Evolutionary conservation across 2,888 invertebrate species (phyloP).

Genomic region (Bruchidius siliquastri): DNA sequence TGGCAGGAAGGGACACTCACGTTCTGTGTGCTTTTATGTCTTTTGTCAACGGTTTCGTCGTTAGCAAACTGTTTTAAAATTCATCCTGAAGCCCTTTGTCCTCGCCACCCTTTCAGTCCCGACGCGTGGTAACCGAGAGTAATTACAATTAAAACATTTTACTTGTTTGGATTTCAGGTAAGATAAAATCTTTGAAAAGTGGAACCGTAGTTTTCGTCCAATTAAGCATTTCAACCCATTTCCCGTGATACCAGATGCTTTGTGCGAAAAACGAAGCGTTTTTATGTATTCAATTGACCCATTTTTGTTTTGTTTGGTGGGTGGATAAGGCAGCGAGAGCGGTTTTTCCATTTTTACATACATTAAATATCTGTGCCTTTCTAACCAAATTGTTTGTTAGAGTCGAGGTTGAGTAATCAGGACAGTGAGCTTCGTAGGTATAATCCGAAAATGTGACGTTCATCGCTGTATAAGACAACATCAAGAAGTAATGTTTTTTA

Average conservation of each 20-base stretch:
- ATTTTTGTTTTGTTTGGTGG: not conserved
- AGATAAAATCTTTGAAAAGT: not conserved
- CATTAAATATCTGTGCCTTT: not conserved
- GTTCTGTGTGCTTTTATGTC: not conserved
- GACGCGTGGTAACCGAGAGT: not conserved
- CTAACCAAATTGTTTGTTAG: too few species aligned
- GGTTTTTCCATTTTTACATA: not conserved
- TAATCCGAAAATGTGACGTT: too few species aligned
- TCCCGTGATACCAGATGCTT: not conserved
- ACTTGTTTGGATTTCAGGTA: not conserved
- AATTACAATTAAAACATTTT: not conserved
- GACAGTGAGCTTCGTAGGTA: too few species aligned
- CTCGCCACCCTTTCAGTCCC: not conserved
- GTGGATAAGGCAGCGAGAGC: not conserved
- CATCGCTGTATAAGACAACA: too few species aligned
- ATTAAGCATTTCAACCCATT: not conserved
- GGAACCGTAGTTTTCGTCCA: not conserved
- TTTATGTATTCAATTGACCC: not conserved
- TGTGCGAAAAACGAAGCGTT: not conserved
- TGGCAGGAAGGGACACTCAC: not conserved
- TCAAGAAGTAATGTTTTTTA: too few species aligned
- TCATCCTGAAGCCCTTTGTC: not conserved
- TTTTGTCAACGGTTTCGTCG: not conserved
- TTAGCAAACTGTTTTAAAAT: not conserved
- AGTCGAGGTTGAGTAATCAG: too few species aligned